phyloP scores from a whole-genome alignment of 2,113 vertebrate species.

The Seriola rivoliana region DNA sequence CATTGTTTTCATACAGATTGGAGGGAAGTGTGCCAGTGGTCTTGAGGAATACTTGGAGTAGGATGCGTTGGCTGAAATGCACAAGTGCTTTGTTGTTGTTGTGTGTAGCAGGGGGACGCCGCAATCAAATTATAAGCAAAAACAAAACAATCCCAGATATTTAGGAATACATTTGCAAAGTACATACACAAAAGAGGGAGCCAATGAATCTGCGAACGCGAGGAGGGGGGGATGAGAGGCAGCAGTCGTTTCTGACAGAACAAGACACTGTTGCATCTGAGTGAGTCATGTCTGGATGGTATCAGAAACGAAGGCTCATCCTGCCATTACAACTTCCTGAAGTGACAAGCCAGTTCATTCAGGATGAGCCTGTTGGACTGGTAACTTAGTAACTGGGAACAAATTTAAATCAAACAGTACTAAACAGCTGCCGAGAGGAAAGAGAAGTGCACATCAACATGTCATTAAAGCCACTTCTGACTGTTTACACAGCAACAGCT shows the following conservation, averaged over 20 bases:
- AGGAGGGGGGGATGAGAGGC: conserved; percentile 7
- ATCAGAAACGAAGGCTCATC: not conserved
- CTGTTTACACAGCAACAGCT: not conserved
- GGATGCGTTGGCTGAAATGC: conserved; percentile 2
- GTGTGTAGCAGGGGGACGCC: not conserved
- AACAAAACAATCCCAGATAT: conserved; percentile 10
- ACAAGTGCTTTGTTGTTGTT: conserved; percentile 41
- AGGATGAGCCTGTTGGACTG: not conserved
- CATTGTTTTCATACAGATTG: conserved; percentile 50
- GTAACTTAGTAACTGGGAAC: conserved; percentile 7
- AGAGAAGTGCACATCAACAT: not conserved
- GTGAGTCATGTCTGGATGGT: not conserved
- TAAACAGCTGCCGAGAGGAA: not conserved
- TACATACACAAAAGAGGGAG: not conserved
- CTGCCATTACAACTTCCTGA: not conserved
- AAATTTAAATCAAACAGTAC: not conserved
- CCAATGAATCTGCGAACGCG: not conserved
- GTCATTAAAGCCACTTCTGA: not conserved
- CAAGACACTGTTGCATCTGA: not conserved
- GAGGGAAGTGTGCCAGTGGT: conserved; percentile 22
- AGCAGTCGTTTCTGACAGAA: not conserved
- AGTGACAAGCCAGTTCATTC: not conserved
- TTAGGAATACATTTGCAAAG: not conserved
- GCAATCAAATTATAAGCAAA: conserved; percentile 19
- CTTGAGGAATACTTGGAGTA: conserved; percentile 25